phyloP scores from a whole-genome alignment of 2,888 invertebrate species.

The Hypomecis punctinalis region DNA sequence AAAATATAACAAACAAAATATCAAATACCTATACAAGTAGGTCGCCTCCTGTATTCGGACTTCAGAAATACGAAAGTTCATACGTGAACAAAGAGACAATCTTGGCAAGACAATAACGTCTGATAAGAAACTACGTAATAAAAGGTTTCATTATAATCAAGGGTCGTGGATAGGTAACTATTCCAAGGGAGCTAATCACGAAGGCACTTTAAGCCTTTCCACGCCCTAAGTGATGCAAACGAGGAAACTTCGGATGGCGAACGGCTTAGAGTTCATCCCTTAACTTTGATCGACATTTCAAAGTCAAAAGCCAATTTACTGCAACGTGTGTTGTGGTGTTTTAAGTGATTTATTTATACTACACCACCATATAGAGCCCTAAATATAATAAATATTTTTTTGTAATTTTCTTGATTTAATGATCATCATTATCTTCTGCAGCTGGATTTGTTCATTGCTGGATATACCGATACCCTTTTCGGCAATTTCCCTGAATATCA shows the following conservation, averaged over 20 bases:
- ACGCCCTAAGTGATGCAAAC: constrained; percentile 77
- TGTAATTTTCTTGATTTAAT: too few species aligned
- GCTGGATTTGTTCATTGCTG: too few species aligned
- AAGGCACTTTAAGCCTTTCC: constrained; percentile 69
- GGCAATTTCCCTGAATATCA: too few species aligned
- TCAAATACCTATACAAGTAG: too few species aligned
- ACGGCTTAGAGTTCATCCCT: constrained; percentile 69
- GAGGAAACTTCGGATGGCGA: constrained; percentile 76
- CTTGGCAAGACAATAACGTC: constrained; percentile 40
- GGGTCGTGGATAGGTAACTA: constrained; percentile 56
- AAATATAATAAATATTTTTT: too few species aligned
- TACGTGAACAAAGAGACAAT: constrained; percentile 42
- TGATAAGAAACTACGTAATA: constrained; percentile 48
- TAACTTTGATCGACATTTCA: constrained; percentile 77
- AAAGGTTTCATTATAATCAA: constrained; percentile 63
- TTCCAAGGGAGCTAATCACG: constrained; percentile 67
- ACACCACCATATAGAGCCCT: too few species aligned
- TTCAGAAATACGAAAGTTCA: constrained; percentile 24
- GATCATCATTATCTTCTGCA: too few species aligned
- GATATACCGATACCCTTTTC: too few species aligned
- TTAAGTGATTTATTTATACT: constrained; percentile 25
- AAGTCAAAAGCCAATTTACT: constrained; percentile 66
- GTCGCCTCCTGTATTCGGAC: too few species aligned
- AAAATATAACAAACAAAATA: too few species aligned
- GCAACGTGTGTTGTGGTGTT: constrained; percentile 51